These are phyloP conservation scores for Ameiurus melas DNA, from an alignment of 2,113 vertebrate species.

Conservation along the genomic window DNA sequence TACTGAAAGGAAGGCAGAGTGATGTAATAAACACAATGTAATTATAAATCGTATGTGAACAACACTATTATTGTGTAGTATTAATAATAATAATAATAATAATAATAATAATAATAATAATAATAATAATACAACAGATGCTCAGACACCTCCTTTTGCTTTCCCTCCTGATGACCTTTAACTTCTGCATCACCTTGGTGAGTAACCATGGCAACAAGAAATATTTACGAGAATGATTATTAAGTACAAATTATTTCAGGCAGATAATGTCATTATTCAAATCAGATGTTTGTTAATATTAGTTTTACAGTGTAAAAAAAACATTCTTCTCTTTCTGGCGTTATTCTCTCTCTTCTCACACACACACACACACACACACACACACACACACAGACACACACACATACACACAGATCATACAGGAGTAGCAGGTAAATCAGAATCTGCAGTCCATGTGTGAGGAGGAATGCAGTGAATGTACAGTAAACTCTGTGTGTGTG, in stretches of 20 bases:
- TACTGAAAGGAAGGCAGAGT: background rate
- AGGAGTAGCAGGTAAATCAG: background rate
- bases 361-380: background rate
- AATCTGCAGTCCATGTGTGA: background rate
- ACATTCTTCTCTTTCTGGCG: background rate
- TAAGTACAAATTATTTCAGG: background rate
- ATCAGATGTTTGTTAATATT: background rate
- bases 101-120: background rate
- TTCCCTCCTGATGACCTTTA: slow-evolving; percentile 6
- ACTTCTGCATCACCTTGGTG: background rate
- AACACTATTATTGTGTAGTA: background rate
- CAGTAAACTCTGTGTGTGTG: background rate
- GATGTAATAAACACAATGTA: background rate
- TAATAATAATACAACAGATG: background rate
- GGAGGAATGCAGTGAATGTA: background rate
- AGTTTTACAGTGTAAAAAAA: background rate
- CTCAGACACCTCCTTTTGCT: background rate
- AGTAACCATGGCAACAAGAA: slow-evolving; percentile 5
- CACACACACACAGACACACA: background rate
- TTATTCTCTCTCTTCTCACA: background rate
- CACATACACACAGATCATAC: background rate
- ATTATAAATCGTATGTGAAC: slow-evolving; percentile 54
- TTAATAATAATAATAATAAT: too few species aligned
- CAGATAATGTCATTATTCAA: background rate
- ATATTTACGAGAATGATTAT: background rate